Evolutionary conservation across 2,797 vertebrate species (phyloP), one percentile per base, ranked within the genome.

Genomic region (Rhynchonycteris naso): DNA sequence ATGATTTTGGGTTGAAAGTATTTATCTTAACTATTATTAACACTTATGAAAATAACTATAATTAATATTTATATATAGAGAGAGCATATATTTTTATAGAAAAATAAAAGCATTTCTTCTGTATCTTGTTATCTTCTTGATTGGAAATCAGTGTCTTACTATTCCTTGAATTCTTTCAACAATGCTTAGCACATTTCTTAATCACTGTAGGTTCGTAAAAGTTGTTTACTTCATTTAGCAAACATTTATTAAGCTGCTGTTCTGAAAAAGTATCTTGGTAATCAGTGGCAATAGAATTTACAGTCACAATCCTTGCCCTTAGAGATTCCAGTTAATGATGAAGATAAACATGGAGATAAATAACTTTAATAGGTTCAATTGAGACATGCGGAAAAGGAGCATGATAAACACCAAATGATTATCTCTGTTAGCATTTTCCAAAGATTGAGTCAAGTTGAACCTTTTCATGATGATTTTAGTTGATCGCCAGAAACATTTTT

Each of bases 311-410:
- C 47, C 71, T 93, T 84, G 59, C 87, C 61, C 35, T 96, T 52
- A 78, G 84, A 97, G 90, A 95, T 92, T 74, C 76, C 76, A 56
- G 90, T 94, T 96, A 96, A 96, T 96, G 93, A 97, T 35, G 72
- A 97, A 96, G 68, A 95, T 85, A 97, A 95, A 94, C 91, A 93
- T 0, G 0, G 43, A 95, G 90, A 91, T 97, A 97, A 97, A 96
- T 93, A 95, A 91, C 91, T 85, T 80, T 87, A 93, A 93, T 61
- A 95, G 89, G 38, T 91, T 56, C 61, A 69, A 69, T 86, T 81
- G 81, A 94, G 83, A 95, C 71, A 85, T 9, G 52, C 52, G 35
- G 81, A 94, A 76, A 96, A 89, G 59, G 15, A 38, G 76, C 85
- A 90, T 79, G 65, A 90, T 86, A 86, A 92, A 75, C 52, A 85